Percentiles rank a stretch among this genome's conserved stretches.
These are phyloP conservation scores for Argyrosomus japonicus DNA, from an alignment of 2,113 vertebrate genomes.

Conservation along the genomic window DNA sequence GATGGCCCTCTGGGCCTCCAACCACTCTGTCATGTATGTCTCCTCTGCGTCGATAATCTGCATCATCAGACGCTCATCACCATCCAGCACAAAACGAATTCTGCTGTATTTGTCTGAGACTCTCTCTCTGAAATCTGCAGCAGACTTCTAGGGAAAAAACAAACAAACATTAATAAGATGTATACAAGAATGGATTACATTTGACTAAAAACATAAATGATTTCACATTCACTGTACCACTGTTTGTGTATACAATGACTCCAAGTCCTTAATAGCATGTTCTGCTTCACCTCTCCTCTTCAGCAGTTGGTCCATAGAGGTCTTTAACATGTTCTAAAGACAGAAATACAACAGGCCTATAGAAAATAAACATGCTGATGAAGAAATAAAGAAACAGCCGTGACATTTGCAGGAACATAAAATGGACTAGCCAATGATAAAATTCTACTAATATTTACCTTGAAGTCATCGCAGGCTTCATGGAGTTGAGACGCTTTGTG, in stretches of 20 bases:
- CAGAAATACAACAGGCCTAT: slow-evolving; percentile 45
- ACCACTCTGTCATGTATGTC: slow-evolving; percentile 73
- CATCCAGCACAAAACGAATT: slow-evolving; percentile 77
- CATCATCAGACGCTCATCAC: slow-evolving; percentile 83
- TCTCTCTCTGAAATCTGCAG: slow-evolving; percentile 72
- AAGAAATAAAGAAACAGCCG: neutral
- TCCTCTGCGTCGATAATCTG: slow-evolving; percentile 82
- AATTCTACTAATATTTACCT: slow-evolving; percentile 61
- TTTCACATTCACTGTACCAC: slow-evolving; percentile 61
- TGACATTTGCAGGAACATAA: neutral
- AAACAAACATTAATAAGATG: neutral
- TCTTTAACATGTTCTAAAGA: slow-evolving; percentile 72
- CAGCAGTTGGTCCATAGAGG: slow-evolving; percentile 69
- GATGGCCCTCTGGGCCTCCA: slow-evolving; percentile 67
- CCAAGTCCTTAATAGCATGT: slow-evolving; percentile 75
- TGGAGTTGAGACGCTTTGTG: slow-evolving; percentile 76
- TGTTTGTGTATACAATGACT: slow-evolving; percentile 75
- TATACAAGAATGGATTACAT: neutral
- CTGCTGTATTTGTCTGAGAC: slow-evolving; percentile 81
- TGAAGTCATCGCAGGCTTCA: slow-evolving; percentile 76
- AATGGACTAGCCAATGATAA: too few species aligned
- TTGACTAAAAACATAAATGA: neutral
- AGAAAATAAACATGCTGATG: slow-evolving; percentile 14
- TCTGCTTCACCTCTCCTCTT: slow-evolving; percentile 76
- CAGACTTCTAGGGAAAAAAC: slow-evolving; percentile 63